Percentiles rank a stretch among this genome's conserved stretches.
These are phyloP conservation scores for Nymphalis urticae DNA, from an alignment of 2,888 invertebrate species.

Conservation along the genomic window DNA sequence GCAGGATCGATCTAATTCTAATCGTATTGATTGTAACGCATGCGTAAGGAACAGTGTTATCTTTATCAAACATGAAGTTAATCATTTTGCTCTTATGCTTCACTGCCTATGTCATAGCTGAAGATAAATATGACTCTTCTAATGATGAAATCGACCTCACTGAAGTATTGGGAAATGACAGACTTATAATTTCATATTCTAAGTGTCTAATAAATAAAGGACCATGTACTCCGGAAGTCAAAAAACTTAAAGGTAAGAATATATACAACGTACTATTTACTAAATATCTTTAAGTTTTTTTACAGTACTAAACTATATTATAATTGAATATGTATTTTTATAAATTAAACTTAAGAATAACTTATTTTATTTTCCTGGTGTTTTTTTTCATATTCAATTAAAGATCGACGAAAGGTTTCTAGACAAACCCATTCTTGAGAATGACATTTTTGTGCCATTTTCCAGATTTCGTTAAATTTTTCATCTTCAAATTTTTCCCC, in stretches of 20 bases:
- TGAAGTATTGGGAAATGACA: conserved; percentile 84
- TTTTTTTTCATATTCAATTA: conserved; percentile 35
- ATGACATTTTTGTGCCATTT: conserved; percentile 72
- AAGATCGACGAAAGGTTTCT: conserved; percentile 71
- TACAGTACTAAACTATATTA: neutral
- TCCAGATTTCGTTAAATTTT: conserved; percentile 74
- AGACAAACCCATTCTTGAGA: conserved; percentile 77
- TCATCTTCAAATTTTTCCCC: conserved; percentile 76
- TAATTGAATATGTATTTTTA: neutral
- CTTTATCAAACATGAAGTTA: conserved; percentile 19
- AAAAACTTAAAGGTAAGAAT: conserved; percentile 84
- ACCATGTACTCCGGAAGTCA: conserved; percentile 86
- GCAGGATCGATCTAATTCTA: conserved; percentile 31
- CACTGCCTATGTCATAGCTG: conserved; percentile 51
- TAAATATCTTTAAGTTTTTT: neutral
- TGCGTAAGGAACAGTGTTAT: neutral
- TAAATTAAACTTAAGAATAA: conserved; percentile 10
- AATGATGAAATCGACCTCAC: conserved; percentile 86
- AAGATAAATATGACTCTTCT: conserved; percentile 81
- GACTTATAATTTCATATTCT: conserved; percentile 84
- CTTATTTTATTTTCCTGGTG: neutral
- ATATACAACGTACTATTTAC: neutral
- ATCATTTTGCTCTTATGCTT: conserved; percentile 47
- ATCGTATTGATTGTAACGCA: conserved; percentile 27
- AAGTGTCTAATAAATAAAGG: conserved; percentile 85